phyloP scores from a whole-genome alignment of 2,113 vertebrate species.

The Castor canadensis region DNA sequence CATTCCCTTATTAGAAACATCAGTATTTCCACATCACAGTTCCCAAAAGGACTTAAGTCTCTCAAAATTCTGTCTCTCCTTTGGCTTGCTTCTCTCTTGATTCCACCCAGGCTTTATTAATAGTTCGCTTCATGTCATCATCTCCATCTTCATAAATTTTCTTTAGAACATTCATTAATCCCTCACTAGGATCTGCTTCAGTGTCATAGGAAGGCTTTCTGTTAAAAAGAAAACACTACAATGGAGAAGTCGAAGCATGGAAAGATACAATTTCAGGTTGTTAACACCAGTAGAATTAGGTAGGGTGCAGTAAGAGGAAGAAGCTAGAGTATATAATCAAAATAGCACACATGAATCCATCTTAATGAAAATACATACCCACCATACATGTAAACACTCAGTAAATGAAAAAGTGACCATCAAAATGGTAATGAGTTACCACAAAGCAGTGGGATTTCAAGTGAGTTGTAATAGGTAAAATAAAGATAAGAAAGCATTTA shows the following conservation, averaged over 20 bases:
- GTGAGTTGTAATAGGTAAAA: neutral
- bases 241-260: neutral
- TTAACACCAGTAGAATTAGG: neutral
- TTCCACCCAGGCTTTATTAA: slow-evolving; percentile 98
- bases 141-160: slow-evolving; percentile 98
- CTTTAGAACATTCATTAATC: slow-evolving; percentile 96
- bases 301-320: neutral
- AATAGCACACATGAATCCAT: neutral
- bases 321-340: neutral
- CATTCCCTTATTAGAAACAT: slow-evolving; percentile 79
- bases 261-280: neutral
- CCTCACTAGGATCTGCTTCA: slow-evolving; percentile 93
- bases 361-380: neutral
- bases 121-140: slow-evolving; percentile 97
- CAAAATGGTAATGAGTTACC: neutral
- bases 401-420: neutral
- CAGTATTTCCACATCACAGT: slow-evolving; percentile 65
- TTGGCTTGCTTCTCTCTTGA: slow-evolving; percentile 95
- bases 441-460: neutral
- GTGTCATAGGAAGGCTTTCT: slow-evolving; percentile 92
- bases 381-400: neutral
- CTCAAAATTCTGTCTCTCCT: slow-evolving; percentile 92
- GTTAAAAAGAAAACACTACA: slow-evolving; percentile 46
- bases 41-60: slow-evolving; percentile 41
- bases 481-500: neutral